Base-by-base conservation (phyloP, 2,797 vertebrate genomes). In the Aplochiton taeniatus region DNA sequence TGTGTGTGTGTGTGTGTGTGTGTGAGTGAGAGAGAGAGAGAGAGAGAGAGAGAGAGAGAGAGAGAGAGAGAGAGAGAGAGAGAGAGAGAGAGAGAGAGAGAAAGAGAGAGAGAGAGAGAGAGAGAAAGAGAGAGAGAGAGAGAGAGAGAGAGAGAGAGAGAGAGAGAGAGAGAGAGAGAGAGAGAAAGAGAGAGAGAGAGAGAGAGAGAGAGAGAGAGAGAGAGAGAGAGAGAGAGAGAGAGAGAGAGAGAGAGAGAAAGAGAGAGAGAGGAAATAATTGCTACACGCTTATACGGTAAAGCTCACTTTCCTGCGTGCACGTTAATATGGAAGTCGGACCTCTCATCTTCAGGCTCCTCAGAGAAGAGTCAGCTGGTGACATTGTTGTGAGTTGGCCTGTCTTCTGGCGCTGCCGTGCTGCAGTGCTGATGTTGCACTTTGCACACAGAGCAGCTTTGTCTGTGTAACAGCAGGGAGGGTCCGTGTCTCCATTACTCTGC, bases 231-330 rank as follows among this genome's bases (percentile, higher is more conserved):
- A 1, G 14, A 55, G 17, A 19, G 54, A 56, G 54, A 44, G 31
- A 58, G 57, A 14, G 18, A 18, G 57, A 14, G n/a, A 16, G 57
- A 45, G 49, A n/a, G 4, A 11, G 31, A 44, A 16, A 43, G 31
- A 17, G 70, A 79, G 66, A 58, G 65, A 68, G 62, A 57, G 46
- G 56, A 64, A 70, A 49, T 50, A 63, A 62, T 74, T 72, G 73
- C 63, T 62, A 73, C 73, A 73, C 74, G 82, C 72, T 72, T 63
- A 78, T 63, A 71, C 60, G 51, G 70, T 76, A 84, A 72, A 69
- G 62, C 11, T 20, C 52, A 1, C 18, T 53, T 53, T 18, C 16
- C 4, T 53, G 31, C 31, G 31, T 31, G 31, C 6, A 31, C 6
- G 31, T 2, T 31, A 3, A 31, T 31, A 31, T 31, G 2, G 31